Evolutionary conservation across 1,140 invertebrate species (phyloP), one percentile per base, ranked within the genome.

Genomic region (Homarus americanus): DNA sequence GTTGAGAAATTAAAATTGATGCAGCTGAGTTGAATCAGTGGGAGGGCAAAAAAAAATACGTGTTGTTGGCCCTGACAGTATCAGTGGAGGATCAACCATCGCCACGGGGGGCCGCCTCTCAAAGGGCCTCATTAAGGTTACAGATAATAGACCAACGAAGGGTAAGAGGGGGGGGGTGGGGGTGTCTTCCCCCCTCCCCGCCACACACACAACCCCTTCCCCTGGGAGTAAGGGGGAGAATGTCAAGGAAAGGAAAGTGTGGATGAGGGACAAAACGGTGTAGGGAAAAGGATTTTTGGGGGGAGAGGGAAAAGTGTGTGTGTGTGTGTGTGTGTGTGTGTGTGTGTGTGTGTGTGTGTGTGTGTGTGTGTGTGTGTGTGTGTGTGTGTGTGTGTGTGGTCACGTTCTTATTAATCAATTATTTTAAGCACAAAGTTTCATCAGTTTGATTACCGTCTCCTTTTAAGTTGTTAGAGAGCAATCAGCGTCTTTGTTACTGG

Each of bases 301-400:
- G 44, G 44, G 44, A 20, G 17, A 20, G 17, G 4, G 5, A 20
- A 20, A 24, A 24, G 5, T 58, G 53, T 58, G 2, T 58, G 10
- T 58, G 53, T 58, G 24, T 58, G 53, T 58, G 53, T 58, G 53
- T 58, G 17, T 20, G 10, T 20, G 3, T 20, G 15, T 20, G 3
- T 4, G 10, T 58, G 53, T 58, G 53, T 4, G 53, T 58, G 53
- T 58, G 53, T 4, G 53, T 58, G 53, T 73, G 69, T 73, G 69
- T 73, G 69, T 73, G 69, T 73, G 72, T 73, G 72, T 73, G 72
- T 34, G 72, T 34, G 72, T 40, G 15, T 73, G 72, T 0, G 72
- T 73, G 72, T 15, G 72, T 36, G 72, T 32, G 72, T 73, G n/a
- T 73, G 72, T 32, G 72, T 20, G 1, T 32, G 72, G n/a, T n/a